Conservation (phyloP, 1,140 invertebrate species). For the Amyelois transitella region DNA sequence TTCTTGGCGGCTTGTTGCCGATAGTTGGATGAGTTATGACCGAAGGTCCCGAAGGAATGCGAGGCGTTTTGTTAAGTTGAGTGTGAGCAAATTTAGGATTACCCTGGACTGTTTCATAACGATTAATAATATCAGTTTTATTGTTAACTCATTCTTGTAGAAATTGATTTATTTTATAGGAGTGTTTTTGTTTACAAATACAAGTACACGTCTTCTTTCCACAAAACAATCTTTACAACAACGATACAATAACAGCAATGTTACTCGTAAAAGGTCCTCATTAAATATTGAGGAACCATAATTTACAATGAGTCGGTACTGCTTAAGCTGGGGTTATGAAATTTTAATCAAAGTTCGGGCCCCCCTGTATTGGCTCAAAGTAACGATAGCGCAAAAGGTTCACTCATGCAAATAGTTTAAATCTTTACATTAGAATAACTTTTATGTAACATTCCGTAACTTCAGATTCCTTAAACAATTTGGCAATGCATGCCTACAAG, state of each 20-base stretch:
- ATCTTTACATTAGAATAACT: no score
- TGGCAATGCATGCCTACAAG: no score
- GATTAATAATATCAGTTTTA: not conserved
- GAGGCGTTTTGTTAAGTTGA: slow-evolving; percentile 28
- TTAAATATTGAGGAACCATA: slow-evolving; percentile 62
- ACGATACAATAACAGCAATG: slow-evolving; percentile 9
- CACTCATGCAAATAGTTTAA: no score
- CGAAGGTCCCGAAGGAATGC: slow-evolving; percentile 29
- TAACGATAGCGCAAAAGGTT: not conserved
- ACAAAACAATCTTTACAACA: slow-evolving; percentile 12
- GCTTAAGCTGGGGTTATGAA: slow-evolving; percentile 60
- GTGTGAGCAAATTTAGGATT: not conserved
- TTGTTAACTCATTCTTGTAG: no score
- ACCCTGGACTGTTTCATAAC: slow-evolving; percentile 4
- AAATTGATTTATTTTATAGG: no score
- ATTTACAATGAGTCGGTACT: slow-evolving; percentile 53
- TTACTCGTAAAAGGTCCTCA: slow-evolving; percentile 44
- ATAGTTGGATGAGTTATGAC: slow-evolving; percentile 57
- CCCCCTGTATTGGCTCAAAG: slow-evolving; percentile 38
- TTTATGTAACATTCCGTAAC: no score
- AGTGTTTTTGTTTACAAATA: no score
- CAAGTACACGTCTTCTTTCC: no score
- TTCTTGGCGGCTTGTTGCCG: slow-evolving; percentile 46
- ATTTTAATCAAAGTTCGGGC: slow-evolving; percentile 63
- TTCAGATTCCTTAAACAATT: no score